These are phyloP conservation scores for Gnatocerus cornutus DNA, from an alignment of 2,888 invertebrate species.

Conservation along the genomic window DNA sequence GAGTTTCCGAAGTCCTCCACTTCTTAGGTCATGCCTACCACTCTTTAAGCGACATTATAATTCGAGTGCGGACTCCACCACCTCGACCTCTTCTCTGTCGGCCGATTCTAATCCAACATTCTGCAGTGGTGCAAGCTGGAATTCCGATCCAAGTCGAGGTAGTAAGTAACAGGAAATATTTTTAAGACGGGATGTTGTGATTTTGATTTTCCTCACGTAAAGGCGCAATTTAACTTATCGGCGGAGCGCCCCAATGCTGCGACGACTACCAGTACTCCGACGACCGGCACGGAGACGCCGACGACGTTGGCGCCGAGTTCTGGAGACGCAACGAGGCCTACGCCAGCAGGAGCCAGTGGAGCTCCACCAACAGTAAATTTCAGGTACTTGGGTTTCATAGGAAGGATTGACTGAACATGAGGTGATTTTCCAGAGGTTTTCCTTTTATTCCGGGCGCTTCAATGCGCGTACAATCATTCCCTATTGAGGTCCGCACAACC, in stretches of 20 bases:
- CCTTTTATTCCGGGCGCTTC: conserved; percentile 62
- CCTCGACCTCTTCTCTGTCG: conserved; percentile 82
- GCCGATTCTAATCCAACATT: conserved; percentile 82
- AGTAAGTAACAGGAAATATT: conserved; percentile 48
- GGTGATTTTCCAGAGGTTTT: conserved; percentile 49
- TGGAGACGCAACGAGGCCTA: conserved; percentile 34
- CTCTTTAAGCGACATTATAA: conserved; percentile 88
- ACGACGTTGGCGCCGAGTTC: conserved; percentile 36
- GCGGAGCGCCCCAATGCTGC: conserved; percentile 58
- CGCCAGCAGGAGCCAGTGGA: conserved; percentile 49
- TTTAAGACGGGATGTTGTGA: conserved; percentile 29
- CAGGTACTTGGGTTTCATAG: no score
- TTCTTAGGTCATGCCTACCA: conserved; percentile 92
- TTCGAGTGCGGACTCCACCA: conserved; percentile 79
- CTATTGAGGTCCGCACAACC: conserved; percentile 63
- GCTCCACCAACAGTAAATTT: conserved; percentile 54
- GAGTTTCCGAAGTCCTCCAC: conserved; percentile 87
- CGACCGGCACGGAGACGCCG: conserved; percentile 48
- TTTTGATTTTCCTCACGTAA: conserved; percentile 29
- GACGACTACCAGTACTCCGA: conserved; percentile 50
- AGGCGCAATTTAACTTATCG: conserved; percentile 64
- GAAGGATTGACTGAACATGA: no score
- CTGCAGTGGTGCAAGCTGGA: conserved; percentile 78
- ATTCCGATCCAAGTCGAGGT: conserved; percentile 79
- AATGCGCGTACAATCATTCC: conserved; percentile 66